These are phyloP conservation scores for Macquaria ambigua DNA, from an alignment of 2,113 vertebrate genomes.

Conservation along the genomic window DNA sequence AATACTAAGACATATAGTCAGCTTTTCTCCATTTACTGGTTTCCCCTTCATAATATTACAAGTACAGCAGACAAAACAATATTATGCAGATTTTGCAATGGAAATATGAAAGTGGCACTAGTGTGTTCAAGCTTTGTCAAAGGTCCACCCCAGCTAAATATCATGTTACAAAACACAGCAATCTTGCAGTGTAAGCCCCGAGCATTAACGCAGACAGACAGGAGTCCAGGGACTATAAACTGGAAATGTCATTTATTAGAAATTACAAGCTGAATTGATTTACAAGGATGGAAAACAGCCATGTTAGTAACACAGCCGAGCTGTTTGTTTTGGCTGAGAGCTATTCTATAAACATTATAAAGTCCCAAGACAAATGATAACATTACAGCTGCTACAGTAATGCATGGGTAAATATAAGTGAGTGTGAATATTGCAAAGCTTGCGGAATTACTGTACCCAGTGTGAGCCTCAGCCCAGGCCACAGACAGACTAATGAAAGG, in stretches of 20 bases:
- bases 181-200: constrained; percentile 7
- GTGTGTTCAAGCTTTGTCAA: constrained; percentile 5
- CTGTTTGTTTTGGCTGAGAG: constrained; percentile 70
- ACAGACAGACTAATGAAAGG: constrained; percentile 47
- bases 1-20: neutral
- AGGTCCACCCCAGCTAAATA: constrained; percentile 25
- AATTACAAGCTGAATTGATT: constrained; percentile 75
- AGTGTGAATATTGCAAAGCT: constrained; percentile 60
- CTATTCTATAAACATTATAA: constrained; percentile 71
- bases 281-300: constrained; percentile 69
- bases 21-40: neutral
- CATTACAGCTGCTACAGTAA: constrained; percentile 58
- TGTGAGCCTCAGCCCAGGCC: constrained; percentile 34
- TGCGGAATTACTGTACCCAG: constrained; percentile 51
- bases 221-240: constrained; percentile 62
- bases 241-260: constrained; percentile 78
- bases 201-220: constrained; percentile 43
- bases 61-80: neutral
- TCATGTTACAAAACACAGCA: constrained; percentile 33
- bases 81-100: neutral
- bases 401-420: constrained; percentile 49
- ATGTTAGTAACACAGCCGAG: constrained; percentile 60
- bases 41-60: neutral
- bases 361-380: constrained; percentile 67
- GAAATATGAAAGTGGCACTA: constrained; percentile 17